Evolutionary conservation across 1,140 invertebrate genomes (phyloP), one percentile per base, ranked within the genome.

Genomic region (Cephus cinctus): DNA sequence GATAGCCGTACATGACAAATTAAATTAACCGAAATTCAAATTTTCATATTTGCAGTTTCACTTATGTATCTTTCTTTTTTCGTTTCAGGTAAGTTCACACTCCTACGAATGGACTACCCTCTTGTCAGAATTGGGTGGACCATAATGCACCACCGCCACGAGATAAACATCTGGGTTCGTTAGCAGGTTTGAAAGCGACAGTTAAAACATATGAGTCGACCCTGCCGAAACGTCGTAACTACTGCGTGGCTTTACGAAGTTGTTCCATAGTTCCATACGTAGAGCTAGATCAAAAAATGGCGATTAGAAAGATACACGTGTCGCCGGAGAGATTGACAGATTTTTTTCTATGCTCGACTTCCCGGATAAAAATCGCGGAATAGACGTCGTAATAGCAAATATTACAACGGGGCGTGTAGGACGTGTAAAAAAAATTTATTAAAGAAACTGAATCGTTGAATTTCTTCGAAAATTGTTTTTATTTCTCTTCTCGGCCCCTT

Each of bases 161-260:
- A 54, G 66, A 70, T 70, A 69, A 66, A 35, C 54, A 71, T 71
- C 68, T 56, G 18, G 54, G 59, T 69, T 70, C 55, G 64, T 68
- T 64, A 67, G 59, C 53, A 52, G 52, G 58, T 56, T 55, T 57
- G 39, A 57, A 56, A 58, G 43, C 45, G 15, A 18, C 19, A 15
- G 34, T 11, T 36, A 14, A 14, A 36, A 36, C 27, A 14, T 35
- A 35, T 15, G 5, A 5, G 14, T 5, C 6, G 38, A 40, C 16
- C 49, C 54, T 21, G 1, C 6, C 15, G 18, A 40, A 20, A 2
- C 9, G 38, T 20, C 5, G 21, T 6, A 5, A 6, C 21, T n/a
- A 15, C 9, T 20, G n/a, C 47, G 47, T 57, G 23, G 22, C 34
- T 25, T 40, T 36, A 9, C n/a, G 46, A 41, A 52, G 47, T 48